Evolutionary conservation across 2,113 vertebrate genomes (phyloP).

Genomic region (Forbesichthys papilliferus): DNA sequence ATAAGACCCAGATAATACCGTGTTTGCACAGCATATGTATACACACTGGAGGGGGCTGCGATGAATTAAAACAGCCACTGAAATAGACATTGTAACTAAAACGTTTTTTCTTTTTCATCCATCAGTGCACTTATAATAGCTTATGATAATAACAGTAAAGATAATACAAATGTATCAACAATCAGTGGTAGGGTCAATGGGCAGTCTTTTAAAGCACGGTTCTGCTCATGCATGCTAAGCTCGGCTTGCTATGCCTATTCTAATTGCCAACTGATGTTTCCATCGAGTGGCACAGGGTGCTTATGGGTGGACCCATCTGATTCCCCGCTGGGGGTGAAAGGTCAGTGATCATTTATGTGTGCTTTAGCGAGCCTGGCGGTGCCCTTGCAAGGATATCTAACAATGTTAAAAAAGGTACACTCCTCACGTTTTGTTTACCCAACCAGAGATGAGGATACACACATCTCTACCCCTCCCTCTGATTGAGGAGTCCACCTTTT

Average conservation of each 20-base stretch:
- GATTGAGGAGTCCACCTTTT: too few relatives aligned
- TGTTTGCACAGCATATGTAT: slow-evolving; percentile 81
- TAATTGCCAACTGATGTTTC: slow-evolving; percentile 57
- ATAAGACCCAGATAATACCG: slow-evolving; percentile 72
- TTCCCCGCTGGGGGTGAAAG: slow-evolving; percentile 39
- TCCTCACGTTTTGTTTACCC: too few relatives aligned
- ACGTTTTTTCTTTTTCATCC: not conserved
- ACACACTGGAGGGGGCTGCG: slow-evolving; percentile 29
- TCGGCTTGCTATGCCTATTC: slow-evolving; percentile 7
- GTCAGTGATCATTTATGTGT: slow-evolving; percentile 33
- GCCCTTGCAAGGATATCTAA: not conserved
- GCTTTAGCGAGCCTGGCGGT: slow-evolving; percentile 41
- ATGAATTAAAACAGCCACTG: not conserved
- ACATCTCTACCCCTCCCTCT: too few relatives aligned
- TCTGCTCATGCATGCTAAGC: slow-evolving; percentile 6
- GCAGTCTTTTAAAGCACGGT: slow-evolving; percentile 3
- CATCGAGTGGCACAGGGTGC: slow-evolving; percentile 7
- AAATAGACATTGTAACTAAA: too few relatives aligned
- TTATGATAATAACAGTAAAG: not conserved
- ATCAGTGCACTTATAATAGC: not conserved
- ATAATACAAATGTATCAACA: not conserved
- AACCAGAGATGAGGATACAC: too few relatives aligned
- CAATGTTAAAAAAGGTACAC: too few relatives aligned
- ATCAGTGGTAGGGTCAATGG: slow-evolving; percentile 22
- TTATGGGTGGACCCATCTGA: slow-evolving; percentile 28